Evolutionary conservation across 2,888 invertebrate genomes (phyloP).

Genomic region (Callyntrura sp.): DNA sequence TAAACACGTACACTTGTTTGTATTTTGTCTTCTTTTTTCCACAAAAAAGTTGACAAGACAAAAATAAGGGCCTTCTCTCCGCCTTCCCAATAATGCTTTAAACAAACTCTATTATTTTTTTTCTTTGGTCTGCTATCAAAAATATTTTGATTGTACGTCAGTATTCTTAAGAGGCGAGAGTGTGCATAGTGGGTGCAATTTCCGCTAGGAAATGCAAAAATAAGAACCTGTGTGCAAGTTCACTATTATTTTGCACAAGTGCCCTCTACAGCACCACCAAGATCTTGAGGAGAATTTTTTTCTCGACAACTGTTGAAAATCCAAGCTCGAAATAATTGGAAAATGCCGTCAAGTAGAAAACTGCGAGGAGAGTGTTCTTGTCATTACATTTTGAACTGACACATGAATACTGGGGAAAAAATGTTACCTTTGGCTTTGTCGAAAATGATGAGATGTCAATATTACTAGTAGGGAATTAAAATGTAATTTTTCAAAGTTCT

Average conservation of each 20-base stretch:
- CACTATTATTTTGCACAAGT: constrained; percentile 44
- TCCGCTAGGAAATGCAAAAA: constrained; percentile 39
- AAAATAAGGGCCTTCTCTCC: no score
- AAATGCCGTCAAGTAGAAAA: background rate
- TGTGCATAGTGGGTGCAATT: no score
- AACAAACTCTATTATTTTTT: no score
- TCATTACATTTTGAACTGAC: constrained; percentile 1
- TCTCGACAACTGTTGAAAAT: constrained; percentile 50
- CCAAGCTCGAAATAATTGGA: background rate
- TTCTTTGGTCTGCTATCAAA: no score
- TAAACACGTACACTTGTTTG: constrained; percentile 29
- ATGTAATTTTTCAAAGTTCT: constrained; percentile 42
- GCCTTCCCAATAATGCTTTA: no score
- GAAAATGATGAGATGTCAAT: constrained; percentile 37
- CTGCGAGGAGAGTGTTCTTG: no score
- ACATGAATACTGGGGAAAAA: background rate
- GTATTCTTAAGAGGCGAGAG: no score
- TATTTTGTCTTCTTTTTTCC: no score
- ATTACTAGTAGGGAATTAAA: constrained; percentile 25
- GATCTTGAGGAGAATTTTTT: background rate
- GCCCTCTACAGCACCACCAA: no score
- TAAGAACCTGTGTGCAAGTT: no score
- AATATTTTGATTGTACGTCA: no score
- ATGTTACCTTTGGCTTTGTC: constrained; percentile 37
- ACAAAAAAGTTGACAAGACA: no score